phyloP scores from a whole-genome alignment of 2,797 vertebrate species.

The Melanotaenia nigrans region DNA sequence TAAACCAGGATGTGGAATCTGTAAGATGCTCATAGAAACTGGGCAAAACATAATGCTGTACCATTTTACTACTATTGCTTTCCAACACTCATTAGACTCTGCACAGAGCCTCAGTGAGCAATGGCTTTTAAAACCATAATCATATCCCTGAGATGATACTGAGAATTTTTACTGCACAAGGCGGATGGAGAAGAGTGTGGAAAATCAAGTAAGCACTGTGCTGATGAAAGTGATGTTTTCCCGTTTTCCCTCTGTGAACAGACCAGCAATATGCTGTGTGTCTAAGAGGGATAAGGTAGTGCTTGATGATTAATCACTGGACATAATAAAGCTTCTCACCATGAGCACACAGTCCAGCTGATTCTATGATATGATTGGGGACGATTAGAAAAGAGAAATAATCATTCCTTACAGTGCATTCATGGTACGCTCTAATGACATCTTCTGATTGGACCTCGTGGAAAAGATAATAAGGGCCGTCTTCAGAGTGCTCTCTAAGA shows the following conservation, averaged over 20 bases:
- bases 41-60: conserved; percentile 6
- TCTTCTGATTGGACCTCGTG: conserved; percentile 77
- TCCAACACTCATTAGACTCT: conserved; percentile 27
- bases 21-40: conserved; percentile 22
- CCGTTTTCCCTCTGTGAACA: conserved; percentile 50
- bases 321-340: conserved; percentile 80
- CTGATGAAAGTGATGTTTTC: conserved; percentile 64
- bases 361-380: conserved; percentile 76
- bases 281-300: conserved; percentile 71
- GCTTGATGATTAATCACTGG: conserved; percentile 79
- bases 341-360: conserved; percentile 74
- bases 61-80: conserved; percentile 15
- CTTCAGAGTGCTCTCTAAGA: conserved; percentile 79
- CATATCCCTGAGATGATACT: conserved; percentile 31
- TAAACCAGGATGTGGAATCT: conserved; percentile 17
- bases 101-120: background rate
- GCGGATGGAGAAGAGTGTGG: conserved; percentile 25
- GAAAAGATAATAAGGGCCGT: conserved; percentile 78
- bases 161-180: conserved; percentile 20
- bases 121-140: conserved; percentile 30
- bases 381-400: conserved; percentile 79
- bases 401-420: conserved; percentile 76
- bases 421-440: conserved; percentile 77
- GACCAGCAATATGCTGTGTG: conserved; percentile 55
- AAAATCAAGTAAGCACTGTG: conserved; percentile 55